These are phyloP conservation scores for Drosophila rhopaloa DNA, from an alignment of 1,140 invertebrate species.

Conservation along the genomic window DNA sequence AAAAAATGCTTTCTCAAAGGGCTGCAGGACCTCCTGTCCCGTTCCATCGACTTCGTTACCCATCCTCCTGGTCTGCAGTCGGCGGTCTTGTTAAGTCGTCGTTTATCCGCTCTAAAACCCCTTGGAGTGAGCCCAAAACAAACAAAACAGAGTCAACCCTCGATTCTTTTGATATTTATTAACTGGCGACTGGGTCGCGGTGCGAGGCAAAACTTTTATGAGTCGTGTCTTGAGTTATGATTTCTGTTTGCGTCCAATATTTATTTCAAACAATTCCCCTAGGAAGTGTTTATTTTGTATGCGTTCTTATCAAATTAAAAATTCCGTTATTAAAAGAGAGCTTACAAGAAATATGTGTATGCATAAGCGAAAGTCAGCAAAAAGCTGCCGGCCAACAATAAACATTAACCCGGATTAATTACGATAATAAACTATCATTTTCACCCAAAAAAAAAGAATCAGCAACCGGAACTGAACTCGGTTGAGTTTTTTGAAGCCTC, in stretches of 20 bases:
- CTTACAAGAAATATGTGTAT: constrained; percentile 1
- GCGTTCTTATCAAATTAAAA: constrained; percentile 47
- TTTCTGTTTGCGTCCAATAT: constrained; percentile 36
- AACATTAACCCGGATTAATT: constrained; percentile 74
- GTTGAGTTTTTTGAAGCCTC: constrained; percentile 15
- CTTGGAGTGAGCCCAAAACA: constrained; percentile 64
- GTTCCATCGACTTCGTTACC: constrained; percentile 30
- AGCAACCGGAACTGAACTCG: constrained; percentile 68
- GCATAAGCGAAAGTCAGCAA: constrained; percentile 66
- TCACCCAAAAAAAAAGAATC: constrained; percentile 75
- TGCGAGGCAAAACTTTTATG: constrained; percentile 17
- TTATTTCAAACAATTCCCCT: constrained; percentile 24
- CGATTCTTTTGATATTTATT: constrained; percentile 56
- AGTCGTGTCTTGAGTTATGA: constrained; percentile 36
- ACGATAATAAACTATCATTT: constrained; percentile 74
- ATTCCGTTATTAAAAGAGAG: constrained; percentile 32
- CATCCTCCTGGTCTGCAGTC: constrained; percentile 26
- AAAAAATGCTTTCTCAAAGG: constrained; percentile 35
- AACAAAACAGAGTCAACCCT: constrained; percentile 66
- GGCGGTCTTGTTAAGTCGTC: constrained; percentile 66
- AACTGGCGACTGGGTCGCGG: constrained; percentile 9
- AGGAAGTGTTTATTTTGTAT: constrained; percentile 26
- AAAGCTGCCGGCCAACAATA: constrained; percentile 32
- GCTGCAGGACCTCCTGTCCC: constrained; percentile 32
- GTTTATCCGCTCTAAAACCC: constrained; percentile 70